Conservation (phyloP, 2,113 vertebrate genomes). For the Etheostoma spectabile region DNA sequence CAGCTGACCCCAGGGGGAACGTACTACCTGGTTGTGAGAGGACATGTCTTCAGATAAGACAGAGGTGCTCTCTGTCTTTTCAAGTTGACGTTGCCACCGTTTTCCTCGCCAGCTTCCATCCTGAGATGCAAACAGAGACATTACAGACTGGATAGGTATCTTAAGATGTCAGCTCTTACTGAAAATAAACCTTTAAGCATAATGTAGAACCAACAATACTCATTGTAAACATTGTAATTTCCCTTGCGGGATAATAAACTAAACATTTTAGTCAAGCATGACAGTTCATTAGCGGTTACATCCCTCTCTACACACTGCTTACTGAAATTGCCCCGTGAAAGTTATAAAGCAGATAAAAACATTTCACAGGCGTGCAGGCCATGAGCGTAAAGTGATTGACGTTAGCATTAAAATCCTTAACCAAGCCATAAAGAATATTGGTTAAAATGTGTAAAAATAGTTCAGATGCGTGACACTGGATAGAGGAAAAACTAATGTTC, state of each 20-base stretch:
- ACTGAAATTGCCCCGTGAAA: not conserved
- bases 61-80: slow-evolving; percentile 80
- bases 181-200: not conserved
- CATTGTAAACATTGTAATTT: too few species aligned
- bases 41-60: slow-evolving; percentile 76
- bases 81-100: slow-evolving; percentile 16
- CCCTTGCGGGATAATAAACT: too few species aligned
- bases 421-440: too few species aligned
- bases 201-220: too few species aligned
- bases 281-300: not conserved
- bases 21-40: slow-evolving; percentile 62
- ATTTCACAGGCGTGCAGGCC: not conserved
- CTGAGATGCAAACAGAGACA: too few species aligned
- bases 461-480: not conserved
- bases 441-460: too few species aligned
- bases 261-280: too few species aligned
- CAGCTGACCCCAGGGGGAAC: too few species aligned
- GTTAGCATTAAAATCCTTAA: too few species aligned
- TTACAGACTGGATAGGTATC: too few species aligned
- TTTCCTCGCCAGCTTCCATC: slow-evolving; percentile 62
- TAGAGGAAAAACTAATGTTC: not conserved
- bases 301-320: not conserved
- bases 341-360: not conserved
- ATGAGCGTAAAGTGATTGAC: not conserved
- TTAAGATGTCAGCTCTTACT: not conserved